A percentile compares a stretch with the other conserved stretches of the same genome.
These are phyloP conservation scores for Esox niger DNA, from an alignment of 2,113 vertebrate genomes.

Conservation along the genomic window DNA sequence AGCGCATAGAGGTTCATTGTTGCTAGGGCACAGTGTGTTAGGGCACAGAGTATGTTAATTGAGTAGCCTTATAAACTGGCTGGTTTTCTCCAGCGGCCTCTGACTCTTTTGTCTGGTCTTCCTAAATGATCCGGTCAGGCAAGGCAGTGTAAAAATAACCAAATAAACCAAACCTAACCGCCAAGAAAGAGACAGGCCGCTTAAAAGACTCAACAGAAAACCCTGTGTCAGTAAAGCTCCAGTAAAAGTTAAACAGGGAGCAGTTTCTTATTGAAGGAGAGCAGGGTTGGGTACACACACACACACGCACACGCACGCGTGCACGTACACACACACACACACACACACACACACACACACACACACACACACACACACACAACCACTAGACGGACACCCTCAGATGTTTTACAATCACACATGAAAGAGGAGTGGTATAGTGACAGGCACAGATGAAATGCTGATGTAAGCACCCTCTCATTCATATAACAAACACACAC, in stretches of 20 bases:
- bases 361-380: constrained; percentile 23
- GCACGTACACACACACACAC: not conserved
- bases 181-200: not conserved
- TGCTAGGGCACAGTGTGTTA: not conserved
- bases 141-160: not conserved
- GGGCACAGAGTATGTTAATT: not conserved
- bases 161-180: not conserved
- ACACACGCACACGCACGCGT: not conserved
- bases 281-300: not conserved
- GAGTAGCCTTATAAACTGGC: not conserved
- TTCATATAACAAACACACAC: not conserved
- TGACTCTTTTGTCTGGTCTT: not conserved
- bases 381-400: constrained; percentile 3
- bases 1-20: not conserved
- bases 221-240: constrained; percentile 5
- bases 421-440: constrained; percentile 30
- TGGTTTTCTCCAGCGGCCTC: not conserved
- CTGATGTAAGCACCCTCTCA: constrained; percentile 8
- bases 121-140: not conserved
- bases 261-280: constrained; percentile 5
- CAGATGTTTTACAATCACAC: constrained; percentile 47
- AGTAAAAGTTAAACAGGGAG: constrained; percentile 26
- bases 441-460: constrained; percentile 15
- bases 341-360: constrained; percentile 36
- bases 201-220: constrained; percentile 1